Evolutionary conservation across 2,888 invertebrate genomes (phyloP), one percentile per base, ranked within the genome.

Genomic region (Drosophila mimica): DNA sequence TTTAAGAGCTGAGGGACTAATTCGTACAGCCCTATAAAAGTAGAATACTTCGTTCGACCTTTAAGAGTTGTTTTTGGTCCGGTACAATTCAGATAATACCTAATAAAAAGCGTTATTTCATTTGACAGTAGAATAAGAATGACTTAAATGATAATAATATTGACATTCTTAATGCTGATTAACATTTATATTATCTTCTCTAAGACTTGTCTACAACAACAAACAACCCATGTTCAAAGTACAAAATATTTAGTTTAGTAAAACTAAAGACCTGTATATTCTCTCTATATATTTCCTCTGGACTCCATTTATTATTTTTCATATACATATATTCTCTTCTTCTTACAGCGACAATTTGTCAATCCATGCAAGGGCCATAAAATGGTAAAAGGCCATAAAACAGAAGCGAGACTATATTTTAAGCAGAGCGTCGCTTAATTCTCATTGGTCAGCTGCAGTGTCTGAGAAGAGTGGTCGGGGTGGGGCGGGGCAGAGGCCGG

Each of bases 361-460:
- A 71, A 57, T 52, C 56, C 51, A 59, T 63, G 58, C 58, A 56
- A 38, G 13, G 51, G 38, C 33, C 34, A 61, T 59, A 33, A 63
- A 62, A 64, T 70, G 34, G 49, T 58, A 36, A 56, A 65, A 65
- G 31, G 38, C 48, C 31, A 57, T 65, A 66, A 66, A 64, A 49
- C 48, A 71, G 5, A 28, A 63, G 56, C 28, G 49, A 20, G 43
- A 31, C 52, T 65, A 46, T 49, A 62, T 40, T 61, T 59, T 48
- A 48, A 53, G 72, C 63, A 56, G 49, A 77, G 38, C 51, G n/a
- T 51, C 34, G 49, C 79, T 65, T 52, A 63, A 51, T 63, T 82
- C 67, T 58, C 51, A 80, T 80, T 80, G 80, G 80, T 76, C 83
- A 80, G 83, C 59, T 60, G 20, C 51, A 51, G 25, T n/a, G 17